Evolutionary conservation across 2,797 vertebrate genomes (phyloP).

Genomic region (Lacerta agilis): DNA sequence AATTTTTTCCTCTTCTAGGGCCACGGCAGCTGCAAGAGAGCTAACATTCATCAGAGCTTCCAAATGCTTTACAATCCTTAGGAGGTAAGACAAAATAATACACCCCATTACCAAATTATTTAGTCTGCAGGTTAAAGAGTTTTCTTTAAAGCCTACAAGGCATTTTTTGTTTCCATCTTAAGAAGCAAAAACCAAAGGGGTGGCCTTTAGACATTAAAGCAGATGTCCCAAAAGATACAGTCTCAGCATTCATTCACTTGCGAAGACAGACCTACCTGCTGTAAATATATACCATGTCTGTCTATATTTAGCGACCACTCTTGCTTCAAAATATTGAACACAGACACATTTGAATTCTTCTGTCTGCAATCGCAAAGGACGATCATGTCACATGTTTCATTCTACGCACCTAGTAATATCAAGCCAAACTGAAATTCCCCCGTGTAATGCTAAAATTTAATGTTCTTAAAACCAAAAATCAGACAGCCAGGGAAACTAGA

Average conservation of each 20-base stretch:
- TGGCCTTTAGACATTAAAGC: conserved; percentile 59
- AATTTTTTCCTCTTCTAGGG: neutral
- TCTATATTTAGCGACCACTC: conserved; percentile 48
- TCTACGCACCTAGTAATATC: conserved; percentile 50
- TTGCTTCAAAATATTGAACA: conserved; percentile 64
- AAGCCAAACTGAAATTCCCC: conserved; percentile 61
- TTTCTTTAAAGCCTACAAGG: conserved; percentile 51
- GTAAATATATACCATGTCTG: conserved; percentile 49
- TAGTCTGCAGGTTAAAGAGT: conserved; percentile 29
- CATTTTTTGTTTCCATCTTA: conserved; percentile 49
- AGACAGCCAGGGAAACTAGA: conserved; percentile 74
- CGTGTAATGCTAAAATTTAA: conserved; percentile 56
- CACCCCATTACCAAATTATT: conserved; percentile 36
- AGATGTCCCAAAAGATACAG: conserved; percentile 42
- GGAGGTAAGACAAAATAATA: conserved; percentile 17
- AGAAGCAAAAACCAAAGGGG: conserved; percentile 63
- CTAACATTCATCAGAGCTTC: neutral
- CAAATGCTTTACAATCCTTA: conserved; percentile 12
- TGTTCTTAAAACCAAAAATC: conserved; percentile 65
- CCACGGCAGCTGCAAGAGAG: neutral
- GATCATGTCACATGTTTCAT: conserved; percentile 55
- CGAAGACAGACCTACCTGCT: conserved; percentile 43
- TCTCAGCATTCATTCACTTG: conserved; percentile 42
- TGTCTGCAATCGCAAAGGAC: conserved; percentile 53
- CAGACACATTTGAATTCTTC: conserved; percentile 62